These are phyloP conservation scores for Nemopilema nomurai DNA, from an alignment of 30 jellyfish, hydroid and myxozoan genomes.

Conservation along the genomic window DNA sequence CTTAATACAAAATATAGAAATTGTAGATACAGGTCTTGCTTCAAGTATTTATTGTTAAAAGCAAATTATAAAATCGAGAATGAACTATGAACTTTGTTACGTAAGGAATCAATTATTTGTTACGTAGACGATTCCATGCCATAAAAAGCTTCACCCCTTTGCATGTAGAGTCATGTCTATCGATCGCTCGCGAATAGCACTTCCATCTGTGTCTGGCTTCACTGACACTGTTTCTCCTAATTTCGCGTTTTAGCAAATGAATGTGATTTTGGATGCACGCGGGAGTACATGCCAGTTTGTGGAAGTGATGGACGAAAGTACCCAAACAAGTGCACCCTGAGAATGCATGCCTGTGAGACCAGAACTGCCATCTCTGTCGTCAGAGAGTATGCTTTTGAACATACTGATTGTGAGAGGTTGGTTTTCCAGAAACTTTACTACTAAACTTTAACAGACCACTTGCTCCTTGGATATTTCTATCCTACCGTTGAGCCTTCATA, in stretches of 20 bases:
- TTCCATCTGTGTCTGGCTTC: not conserved
- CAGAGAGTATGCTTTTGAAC: conserved; percentile 45
- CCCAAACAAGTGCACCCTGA: conserved; percentile 54
- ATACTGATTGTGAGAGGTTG: conserved; percentile 53
- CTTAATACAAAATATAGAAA: too few species aligned
- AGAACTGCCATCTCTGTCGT: conserved; percentile 57
- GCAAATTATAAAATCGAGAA: too few species aligned
- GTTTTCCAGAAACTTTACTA: not conserved
- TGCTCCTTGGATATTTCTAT: too few species aligned
- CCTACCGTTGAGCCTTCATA: too few species aligned
- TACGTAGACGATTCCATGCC: too few species aligned
- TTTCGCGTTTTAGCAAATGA: conserved; percentile 8
- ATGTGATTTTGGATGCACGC: conserved; percentile 42
- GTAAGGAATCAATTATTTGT: too few species aligned
- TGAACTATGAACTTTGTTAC: too few species aligned
- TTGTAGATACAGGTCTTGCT: too few species aligned
- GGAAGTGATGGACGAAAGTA: conserved; percentile 64
- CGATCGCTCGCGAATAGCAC: not conserved
- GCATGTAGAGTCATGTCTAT: too few species aligned
- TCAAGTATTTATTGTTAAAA: too few species aligned
- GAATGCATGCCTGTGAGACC: conserved; percentile 48
- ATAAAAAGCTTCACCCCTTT: too few species aligned
- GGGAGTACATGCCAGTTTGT: conserved; percentile 55
- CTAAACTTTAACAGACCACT: too few species aligned
- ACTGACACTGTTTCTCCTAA: not conserved